Evolutionary conservation across 2,888 invertebrate species (phyloP), one percentile per base, ranked within the genome.

Genomic region (Leptopilina myrica): DNA sequence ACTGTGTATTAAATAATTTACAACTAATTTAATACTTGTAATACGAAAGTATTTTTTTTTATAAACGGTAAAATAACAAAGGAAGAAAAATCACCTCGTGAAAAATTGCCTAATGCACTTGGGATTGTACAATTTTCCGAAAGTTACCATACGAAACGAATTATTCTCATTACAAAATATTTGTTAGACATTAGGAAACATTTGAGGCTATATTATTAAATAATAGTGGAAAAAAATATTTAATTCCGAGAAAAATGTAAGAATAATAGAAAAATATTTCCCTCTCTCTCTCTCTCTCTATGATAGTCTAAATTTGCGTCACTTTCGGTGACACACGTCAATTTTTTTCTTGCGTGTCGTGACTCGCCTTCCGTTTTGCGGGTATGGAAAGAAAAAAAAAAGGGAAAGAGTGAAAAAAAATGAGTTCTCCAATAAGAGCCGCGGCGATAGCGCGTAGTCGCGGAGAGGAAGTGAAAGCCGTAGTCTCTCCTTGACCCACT

Each of bases 381-480:
- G 33, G 53, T 67, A 76, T 11, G 11, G 9, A 49, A 49, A 12
- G 49, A 49, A 49, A 49, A 49, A 78, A 77, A 80, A 65, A 43
- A 78, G 43, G 64, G 65, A 49, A 78, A 53, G 64, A 76, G 69
- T 59, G 33, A 76, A 76, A 79, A 78, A 83, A 79, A 79, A 78
- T 78, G 81, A 84, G 83, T 82, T 84, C 80, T 80, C 76, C 80
- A 75, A 80, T 69, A 78, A 78, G 79, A 83, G 82, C 80, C 49
- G 49, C 81, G 78, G 75, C 82, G 83, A 84, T 85, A 85, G 87
- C 85, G 87, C 85, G 85, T 81, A 80, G 80, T 81, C 86, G 87
- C 88, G 87, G 88, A 90, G 91, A 92, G 92, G 91, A 91, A 91
- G 91, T 91, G 91, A 92, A 92, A 91, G 91, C 91, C 88, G 86